Base-by-base conservation (phyloP, 2,888 invertebrate species). In the Sylvicola cinctus region DNA sequence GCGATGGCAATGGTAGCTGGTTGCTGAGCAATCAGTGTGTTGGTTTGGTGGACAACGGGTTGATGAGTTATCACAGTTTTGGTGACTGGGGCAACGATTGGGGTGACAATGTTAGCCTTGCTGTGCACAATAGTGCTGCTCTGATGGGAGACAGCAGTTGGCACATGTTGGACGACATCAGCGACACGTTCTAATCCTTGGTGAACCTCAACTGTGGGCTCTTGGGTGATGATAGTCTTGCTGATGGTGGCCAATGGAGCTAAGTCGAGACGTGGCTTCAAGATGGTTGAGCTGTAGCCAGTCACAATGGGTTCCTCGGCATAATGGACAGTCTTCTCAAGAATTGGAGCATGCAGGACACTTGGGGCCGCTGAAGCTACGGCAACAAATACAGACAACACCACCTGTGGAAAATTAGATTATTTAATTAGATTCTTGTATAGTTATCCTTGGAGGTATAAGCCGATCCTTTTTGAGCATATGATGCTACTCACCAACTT, bases 301-400 rank as follows among this genome's bases (percentile, higher is more conserved):
- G 43, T 46, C 46, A 68, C 70, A 20, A 20, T 8, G 20, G 20
- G 20, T 8, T 20, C 20, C 8, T 20, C 20, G 20, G 20, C 20
- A 20, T 20, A 20, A 20, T 20, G 20, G 20, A 20, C 8, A 8
- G 20, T 20, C 20, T 20, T 20, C 20, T 20, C 20, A 4, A 20
- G 20, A 20, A 20, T 20, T 4, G 20, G 20, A 20, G 20, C 20
- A 20, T 20, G 20, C 20, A 20, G 8, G 5, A 20, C 4, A 20
- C 20, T 20, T 20, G 20, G 20, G 8, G 20, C 20, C 4, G 20
- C 20, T 48, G 62, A 62, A 39, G 63, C 69, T 49, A 68, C 58
- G 42, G 68, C 63, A 49, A 64, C 56, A 42, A 71, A 57, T 58
- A 67, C 66, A 57, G 65, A 66, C 55, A 71, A 66, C 59, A 68